A percentile compares a stretch with the other conserved stretches of the same genome.
Evolutionary conservation across 2,888 invertebrate species (phyloP).

Genomic region (Myathropa florea): DNA sequence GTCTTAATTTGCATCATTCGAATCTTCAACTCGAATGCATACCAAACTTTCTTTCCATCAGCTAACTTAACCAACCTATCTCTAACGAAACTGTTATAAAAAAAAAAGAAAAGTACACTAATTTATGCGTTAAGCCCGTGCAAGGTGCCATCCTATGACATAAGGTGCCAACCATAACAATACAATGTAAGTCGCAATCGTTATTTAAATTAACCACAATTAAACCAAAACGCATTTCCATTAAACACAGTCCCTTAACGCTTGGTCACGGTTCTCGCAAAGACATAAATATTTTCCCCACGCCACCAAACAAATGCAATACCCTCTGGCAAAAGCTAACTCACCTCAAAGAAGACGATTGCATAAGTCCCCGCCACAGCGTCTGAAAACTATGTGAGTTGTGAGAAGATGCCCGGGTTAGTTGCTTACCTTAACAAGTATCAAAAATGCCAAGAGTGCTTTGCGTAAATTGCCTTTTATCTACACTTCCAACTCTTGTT

Average conservation of each 20-base stretch:
- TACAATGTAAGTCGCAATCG: constrained; percentile 42
- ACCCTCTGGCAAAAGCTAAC: background rate
- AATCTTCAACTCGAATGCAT: too few relatives aligned
- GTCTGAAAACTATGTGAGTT: background rate
- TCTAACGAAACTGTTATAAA: too few relatives aligned
- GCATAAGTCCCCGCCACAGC: constrained; percentile 25
- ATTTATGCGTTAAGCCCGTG: constrained; percentile 23
- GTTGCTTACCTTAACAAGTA: constrained; percentile 9
- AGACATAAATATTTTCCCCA: constrained; percentile 57
- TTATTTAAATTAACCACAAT: constrained; percentile 68
- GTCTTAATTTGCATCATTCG: too few relatives aligned
- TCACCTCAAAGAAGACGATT: constrained; percentile 9
- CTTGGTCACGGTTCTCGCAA: constrained; percentile 64
- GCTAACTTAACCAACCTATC: too few relatives aligned
- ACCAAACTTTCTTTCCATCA: too few relatives aligned
- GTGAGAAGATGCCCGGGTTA: constrained; percentile 35
- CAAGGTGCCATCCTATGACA: constrained; percentile 37
- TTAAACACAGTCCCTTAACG: constrained; percentile 67
- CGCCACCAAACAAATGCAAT: constrained; percentile 42
- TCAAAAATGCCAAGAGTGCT: constrained; percentile 44
- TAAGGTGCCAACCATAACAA: constrained; percentile 41
- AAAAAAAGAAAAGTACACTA: background rate
- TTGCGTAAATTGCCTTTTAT: constrained; percentile 46
- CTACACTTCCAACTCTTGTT: constrained; percentile 20
- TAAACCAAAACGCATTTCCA: constrained; percentile 64